Evolutionary conservation across 2,888 invertebrate species (phyloP).

Genomic region (Tiliacea aurago): DNA sequence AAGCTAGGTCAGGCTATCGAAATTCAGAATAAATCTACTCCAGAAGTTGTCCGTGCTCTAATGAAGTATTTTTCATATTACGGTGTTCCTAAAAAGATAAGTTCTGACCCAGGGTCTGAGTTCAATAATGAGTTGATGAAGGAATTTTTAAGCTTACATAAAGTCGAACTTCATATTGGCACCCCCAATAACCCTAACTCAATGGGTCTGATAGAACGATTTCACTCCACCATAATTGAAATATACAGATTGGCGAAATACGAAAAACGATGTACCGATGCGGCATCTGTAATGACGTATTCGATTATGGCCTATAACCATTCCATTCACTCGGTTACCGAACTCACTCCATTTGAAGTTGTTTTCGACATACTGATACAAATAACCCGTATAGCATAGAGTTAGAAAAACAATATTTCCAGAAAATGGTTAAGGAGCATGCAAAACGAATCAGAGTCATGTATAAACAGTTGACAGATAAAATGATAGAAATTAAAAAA

Average conservation of each 20-base stretch:
- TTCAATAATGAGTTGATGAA: constrained; percentile 19
- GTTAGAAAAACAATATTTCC: background rate
- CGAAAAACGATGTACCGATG: background rate
- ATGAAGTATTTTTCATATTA: constrained; percentile 30
- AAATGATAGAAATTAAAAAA: too few species aligned
- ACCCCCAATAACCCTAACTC: constrained; percentile 27
- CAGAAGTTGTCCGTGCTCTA: constrained; percentile 27
- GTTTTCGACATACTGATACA: too few species aligned
- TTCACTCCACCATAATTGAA: constrained; percentile 23
- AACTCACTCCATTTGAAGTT: background rate
- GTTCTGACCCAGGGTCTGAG: constrained; percentile 25
- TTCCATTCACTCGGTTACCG: background rate
- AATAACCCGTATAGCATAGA: background rate
- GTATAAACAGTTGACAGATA: too few species aligned
- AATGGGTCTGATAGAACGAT: constrained; percentile 16
- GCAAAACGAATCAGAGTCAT: too few species aligned
- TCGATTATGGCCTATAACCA: background rate
- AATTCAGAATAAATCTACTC: constrained; percentile 8
- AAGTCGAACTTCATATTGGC: background rate
- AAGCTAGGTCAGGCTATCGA: constrained; percentile 17
- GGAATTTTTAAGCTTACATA: constrained; percentile 2
- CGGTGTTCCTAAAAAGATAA: constrained; percentile 21
- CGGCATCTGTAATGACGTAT: background rate
- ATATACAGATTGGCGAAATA: constrained; percentile 26
- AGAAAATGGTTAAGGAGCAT: too few species aligned